Conservation (phyloP, 2,888 invertebrate genomes). For the Luffia ferchaultella region DNA sequence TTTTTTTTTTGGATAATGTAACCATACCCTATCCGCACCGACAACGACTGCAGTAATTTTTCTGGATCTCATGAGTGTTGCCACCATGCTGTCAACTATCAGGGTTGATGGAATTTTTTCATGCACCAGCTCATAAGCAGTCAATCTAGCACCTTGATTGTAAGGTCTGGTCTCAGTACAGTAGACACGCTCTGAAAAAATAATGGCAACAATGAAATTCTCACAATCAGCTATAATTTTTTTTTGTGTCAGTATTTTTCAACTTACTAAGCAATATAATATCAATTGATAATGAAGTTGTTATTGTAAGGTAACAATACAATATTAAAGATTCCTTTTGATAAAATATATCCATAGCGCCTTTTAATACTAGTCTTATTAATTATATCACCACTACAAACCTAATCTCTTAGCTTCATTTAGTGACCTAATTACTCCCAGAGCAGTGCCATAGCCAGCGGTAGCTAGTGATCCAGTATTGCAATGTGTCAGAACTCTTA, state of each 20-base stretch:
- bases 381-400: no score
- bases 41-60: slow-evolving; percentile 93
- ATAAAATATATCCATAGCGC: no score
- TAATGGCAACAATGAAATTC: no score
- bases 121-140: slow-evolving; percentile 93
- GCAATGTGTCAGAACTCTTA: slow-evolving; percentile 92
- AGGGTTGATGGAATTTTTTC: slow-evolving; percentile 92
- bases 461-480: slow-evolving; percentile 99
- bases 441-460: slow-evolving; percentile 95
- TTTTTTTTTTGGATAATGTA: no score
- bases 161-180: slow-evolving; percentile 99
- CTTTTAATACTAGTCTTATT: no score
- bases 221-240: no score
- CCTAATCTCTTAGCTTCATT: slow-evolving; percentile 75
- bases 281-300: no score
- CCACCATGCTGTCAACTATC: slow-evolving; percentile 95
- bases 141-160: slow-evolving; percentile 95
- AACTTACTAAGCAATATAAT: no score
- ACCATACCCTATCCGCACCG: slow-evolving; percentile 89
- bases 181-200: slow-evolving; percentile 80
- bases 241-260: no score
- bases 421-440: slow-evolving; percentile 92
- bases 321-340: no score
- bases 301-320: no score
- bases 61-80: slow-evolving; percentile 85